phyloP scores from a whole-genome alignment of 2,797 vertebrate genomes.

The Gymnopithys bicolor region DNA sequence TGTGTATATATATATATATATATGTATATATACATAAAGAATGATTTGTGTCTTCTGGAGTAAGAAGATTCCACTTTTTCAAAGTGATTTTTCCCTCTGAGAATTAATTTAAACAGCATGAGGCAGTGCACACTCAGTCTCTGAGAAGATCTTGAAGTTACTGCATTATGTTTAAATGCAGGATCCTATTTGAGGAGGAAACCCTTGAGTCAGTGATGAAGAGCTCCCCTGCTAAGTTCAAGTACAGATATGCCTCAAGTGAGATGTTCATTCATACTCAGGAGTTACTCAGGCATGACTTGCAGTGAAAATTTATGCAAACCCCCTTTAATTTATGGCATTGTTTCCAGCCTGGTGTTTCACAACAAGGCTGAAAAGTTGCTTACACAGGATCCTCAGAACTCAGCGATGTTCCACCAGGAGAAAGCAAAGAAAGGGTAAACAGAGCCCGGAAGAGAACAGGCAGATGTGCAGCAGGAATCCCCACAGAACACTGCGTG shows the following conservation, averaged over 20 bases:
- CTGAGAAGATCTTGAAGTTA: not conserved
- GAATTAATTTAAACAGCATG: not conserved
- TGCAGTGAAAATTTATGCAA: not conserved
- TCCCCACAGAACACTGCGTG: fast-evolving
- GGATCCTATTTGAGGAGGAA: not conserved
- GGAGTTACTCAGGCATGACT: not conserved
- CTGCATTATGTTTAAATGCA: not conserved
- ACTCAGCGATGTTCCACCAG: not conserved
- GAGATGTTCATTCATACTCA: not conserved
- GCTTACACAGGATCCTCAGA: not conserved
- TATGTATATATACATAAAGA: not conserved
- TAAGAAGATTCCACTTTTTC: not conserved
- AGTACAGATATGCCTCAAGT: not conserved
- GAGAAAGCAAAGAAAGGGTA: not conserved
- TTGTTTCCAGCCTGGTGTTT: not conserved
- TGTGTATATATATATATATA: too few relatives aligned
- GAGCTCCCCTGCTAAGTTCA: not conserved
- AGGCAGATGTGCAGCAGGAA: not conserved
- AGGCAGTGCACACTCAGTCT: not conserved
- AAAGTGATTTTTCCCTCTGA: fast-evolving
- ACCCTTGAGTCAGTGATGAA: not conserved
- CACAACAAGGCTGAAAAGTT: fast-evolving
- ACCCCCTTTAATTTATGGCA: not conserved
- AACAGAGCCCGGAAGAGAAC: not conserved
- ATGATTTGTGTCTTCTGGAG: not conserved